Conservation (phyloP, 2,888 invertebrate genomes). For the Parelbella ahira region DNA sequence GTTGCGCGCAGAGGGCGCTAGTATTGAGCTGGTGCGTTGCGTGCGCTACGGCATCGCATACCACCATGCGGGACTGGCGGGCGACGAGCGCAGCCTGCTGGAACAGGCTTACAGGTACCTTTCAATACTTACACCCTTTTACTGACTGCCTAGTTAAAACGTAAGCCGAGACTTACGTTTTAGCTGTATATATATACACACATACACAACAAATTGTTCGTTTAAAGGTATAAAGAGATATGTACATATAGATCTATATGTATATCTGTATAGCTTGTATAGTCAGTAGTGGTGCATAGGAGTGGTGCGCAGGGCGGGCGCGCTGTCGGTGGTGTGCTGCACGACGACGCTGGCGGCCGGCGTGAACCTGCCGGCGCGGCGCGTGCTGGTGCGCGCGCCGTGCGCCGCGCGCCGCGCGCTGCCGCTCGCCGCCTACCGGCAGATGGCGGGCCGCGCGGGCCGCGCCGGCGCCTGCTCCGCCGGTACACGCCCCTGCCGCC, state of each 20-base stretch:
- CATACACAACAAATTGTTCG: no score
- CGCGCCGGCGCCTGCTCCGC: conserved; percentile 90
- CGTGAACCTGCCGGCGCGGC: conserved; percentile 95
- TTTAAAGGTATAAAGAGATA: no score
- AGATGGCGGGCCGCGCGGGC: conserved; percentile 98
- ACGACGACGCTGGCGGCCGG: conserved; percentile 99
- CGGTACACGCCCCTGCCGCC: no score
- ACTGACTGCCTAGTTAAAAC: no score
- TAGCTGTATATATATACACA: no score
- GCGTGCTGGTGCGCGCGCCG: conserved; percentile 93
- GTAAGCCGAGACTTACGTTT: no score
- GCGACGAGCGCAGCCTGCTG: conserved; percentile 90
- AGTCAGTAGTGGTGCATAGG: no score
- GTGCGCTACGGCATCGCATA: conserved; percentile 92
- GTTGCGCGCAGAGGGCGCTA: conserved; percentile 83
- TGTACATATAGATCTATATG: no score
- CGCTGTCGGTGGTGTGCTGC: conserved; percentile 93
- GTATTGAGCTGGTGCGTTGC: conserved; percentile 83
- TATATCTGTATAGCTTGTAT: no score
- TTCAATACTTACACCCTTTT: no score
- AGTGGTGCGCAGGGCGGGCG: conserved; percentile 87
- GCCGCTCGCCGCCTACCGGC: conserved; percentile 90
- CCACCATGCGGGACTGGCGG: conserved; percentile 95
- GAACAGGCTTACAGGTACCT: conserved; percentile 89
- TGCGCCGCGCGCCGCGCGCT: conserved; percentile 88